A percentile compares a stretch with the other conserved stretches of the same genome.
These are phyloP conservation scores for Magallana gigas DNA, from an alignment of 1,140 invertebrate species.

Conservation along the genomic window DNA sequence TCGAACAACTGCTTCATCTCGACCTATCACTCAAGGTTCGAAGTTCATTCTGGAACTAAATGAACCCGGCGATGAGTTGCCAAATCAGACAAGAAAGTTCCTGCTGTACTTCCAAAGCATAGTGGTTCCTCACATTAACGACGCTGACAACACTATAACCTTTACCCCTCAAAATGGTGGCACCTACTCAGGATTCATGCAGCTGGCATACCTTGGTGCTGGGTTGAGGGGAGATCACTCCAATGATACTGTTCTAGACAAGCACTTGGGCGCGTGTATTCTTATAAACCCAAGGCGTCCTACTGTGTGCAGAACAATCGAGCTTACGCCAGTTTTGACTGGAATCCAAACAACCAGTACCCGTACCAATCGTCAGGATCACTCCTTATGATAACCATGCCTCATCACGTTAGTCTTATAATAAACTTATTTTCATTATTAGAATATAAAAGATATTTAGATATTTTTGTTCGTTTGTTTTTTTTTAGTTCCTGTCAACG, in stretches of 20 bases:
- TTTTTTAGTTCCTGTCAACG: too few species aligned
- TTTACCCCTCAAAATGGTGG: slow-evolving; percentile 65
- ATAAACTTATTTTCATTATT: too few species aligned
- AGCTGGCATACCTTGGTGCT: slow-evolving; percentile 70
- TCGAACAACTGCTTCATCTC: slow-evolving; percentile 15
- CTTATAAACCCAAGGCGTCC: slow-evolving; percentile 66
- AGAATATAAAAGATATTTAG: too few species aligned
- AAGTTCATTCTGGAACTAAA: slow-evolving; percentile 72
- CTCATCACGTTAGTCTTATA: slow-evolving; percentile 69
- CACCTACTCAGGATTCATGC: slow-evolving; percentile 65
- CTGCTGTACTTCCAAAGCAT: slow-evolving; percentile 68
- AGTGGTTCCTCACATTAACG: slow-evolving; percentile 60
- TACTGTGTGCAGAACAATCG: slow-evolving; percentile 68
- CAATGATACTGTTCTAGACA: slow-evolving; percentile 63
- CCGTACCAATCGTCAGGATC: slow-evolving; percentile 43
- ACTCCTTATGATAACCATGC: slow-evolving; percentile 71
- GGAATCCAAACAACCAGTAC: slow-evolving; percentile 64
- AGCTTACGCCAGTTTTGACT: slow-evolving; percentile 66
- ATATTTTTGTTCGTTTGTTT: too few species aligned
- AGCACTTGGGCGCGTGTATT: slow-evolving; percentile 65
- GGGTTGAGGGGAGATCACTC: slow-evolving; percentile 64
- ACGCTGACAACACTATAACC: slow-evolving; percentile 49
- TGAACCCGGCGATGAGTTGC: slow-evolving; percentile 69
- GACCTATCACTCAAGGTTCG: slow-evolving; percentile 21
- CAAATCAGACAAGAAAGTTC: slow-evolving; percentile 70